Base-by-base conservation (phyloP, 2,797 vertebrate species). In the Eupleurogrammus muticus region DNA sequence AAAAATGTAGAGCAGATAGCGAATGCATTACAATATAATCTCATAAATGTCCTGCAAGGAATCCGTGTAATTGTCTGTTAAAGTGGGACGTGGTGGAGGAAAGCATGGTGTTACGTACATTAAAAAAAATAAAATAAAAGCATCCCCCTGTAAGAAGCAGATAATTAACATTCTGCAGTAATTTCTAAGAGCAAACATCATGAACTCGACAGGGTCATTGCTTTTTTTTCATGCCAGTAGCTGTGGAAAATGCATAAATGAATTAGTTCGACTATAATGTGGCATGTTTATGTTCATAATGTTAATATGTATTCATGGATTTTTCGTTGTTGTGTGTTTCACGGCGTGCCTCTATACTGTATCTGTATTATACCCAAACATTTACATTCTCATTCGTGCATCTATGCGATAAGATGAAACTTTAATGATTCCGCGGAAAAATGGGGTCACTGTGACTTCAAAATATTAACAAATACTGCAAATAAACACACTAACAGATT, bases 401-500 rank as follows among this genome's bases (percentile, higher is more conserved):
- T 17, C 34, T 57, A 4, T 36, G 44, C 47, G 20, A 48, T 59
- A 48, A 66, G 9, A 61, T 50, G 28, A 49, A 36, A 66, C 61
- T 47, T 54, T 51, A 44, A 50, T 38, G 48, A 58, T 11, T 32
- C 16, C 50, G 23, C 8, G 38, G 47, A 12, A 20, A 66, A 62
- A 73, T 11, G 44, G 21, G 47, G 55, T 49, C 64, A 65, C 34
- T 49, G 17, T 24, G 36, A 40, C n/a, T 19, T 36, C 24, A 66
- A 73, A 53, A 16, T 21, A 51, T 50, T 48, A 28, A 58, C 65
- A 35, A 36, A 73, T 48, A 66, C 34, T 49, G 52, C 21, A 14
- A 17, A 34, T 42, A 56, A 50, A 72, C 65, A 57, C n/a, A 62
- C 6, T 32, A 66, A 49, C 17, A 2, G 23, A 71, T 61, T 61